Evolutionary conservation across 2,888 invertebrate species (phyloP).

Genomic region (Thecophora atra): DNA sequence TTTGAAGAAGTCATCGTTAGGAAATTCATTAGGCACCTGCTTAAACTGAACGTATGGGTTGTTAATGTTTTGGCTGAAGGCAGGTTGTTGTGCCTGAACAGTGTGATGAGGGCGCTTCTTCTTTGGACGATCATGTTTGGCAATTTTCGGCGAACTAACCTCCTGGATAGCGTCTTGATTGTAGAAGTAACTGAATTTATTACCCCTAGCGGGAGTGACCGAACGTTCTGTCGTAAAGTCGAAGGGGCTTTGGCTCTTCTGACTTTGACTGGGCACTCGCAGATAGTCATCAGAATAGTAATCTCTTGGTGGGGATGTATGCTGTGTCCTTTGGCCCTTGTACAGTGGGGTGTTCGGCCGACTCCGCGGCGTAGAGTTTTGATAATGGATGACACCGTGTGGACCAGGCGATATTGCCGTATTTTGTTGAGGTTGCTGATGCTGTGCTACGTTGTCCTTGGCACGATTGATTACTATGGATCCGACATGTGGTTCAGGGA

Average conservation of each 20-base stretch:
- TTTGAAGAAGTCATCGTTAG: slow-evolving; percentile 61
- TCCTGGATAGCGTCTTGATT: slow-evolving; percentile 61
- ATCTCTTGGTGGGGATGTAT: slow-evolving; percentile 48
- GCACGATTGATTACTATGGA: slow-evolving; percentile 79
- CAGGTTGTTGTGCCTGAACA: slow-evolving; percentile 51
- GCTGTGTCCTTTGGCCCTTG: slow-evolving; percentile 42
- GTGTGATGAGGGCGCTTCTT: slow-evolving; percentile 61
- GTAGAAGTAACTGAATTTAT: slow-evolving; percentile 59
- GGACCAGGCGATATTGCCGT: slow-evolving; percentile 49
- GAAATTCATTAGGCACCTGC: slow-evolving; percentile 58
- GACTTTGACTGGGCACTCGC: slow-evolving; percentile 37
- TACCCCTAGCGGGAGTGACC: slow-evolving; percentile 52
- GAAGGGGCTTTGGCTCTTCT: slow-evolving; percentile 48
- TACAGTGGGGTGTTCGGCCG: slow-evolving; percentile 42
- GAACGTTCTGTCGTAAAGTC: slow-evolving; percentile 50
- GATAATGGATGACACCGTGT: slow-evolving; percentile 43
- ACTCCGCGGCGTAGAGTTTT: slow-evolving; percentile 42
- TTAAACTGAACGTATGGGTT: slow-evolving; percentile 60
- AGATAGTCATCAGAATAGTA: slow-evolving; percentile 44
- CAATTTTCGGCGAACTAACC: slow-evolving; percentile 57
- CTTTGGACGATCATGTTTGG: slow-evolving; percentile 60
- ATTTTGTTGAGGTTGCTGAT: slow-evolving; percentile 37
- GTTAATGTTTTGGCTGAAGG: slow-evolving; percentile 46
- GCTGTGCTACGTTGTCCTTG: slow-evolving; percentile 45
- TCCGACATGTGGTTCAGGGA: slow-evolving; percentile 87